Evolutionary conservation across 1,140 invertebrate species (phyloP).

Genomic region (Anagrus nilaparvatae): DNA sequence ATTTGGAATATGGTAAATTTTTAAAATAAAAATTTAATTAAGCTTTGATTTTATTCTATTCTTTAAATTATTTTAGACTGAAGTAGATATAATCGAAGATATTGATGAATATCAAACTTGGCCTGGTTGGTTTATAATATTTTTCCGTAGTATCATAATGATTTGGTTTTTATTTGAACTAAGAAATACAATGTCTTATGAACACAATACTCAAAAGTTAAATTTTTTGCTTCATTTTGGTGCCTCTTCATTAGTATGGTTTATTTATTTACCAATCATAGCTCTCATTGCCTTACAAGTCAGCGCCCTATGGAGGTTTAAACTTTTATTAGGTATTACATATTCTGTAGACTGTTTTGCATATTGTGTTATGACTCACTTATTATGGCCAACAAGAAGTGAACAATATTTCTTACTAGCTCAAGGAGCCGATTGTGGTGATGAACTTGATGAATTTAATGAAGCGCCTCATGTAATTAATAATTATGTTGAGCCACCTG

Average conservation of each 20-base stretch:
- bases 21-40: conserved; percentile 1
- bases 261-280: conserved; percentile 91
- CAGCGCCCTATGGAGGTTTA: conserved; percentile 89
- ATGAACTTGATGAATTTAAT: conserved; percentile 85
- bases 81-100: conserved; percentile 91
- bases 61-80: conserved; percentile 60
- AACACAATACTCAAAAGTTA: conserved; percentile 81
- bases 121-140: conserved; percentile 88
- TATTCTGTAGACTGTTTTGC: conserved; percentile 90
- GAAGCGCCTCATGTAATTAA: conserved; percentile 82
- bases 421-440: conserved; percentile 56
- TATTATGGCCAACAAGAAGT: conserved; percentile 84
- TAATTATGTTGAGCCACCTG: conserved; percentile 44
- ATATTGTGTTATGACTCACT: conserved; percentile 86
- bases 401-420: conserved; percentile 82
- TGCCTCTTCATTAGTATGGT: conserved; percentile 95
- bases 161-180: conserved; percentile 90
- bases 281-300: conserved; percentile 88
- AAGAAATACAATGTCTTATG: conserved; percentile 83
- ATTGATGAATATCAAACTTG: conserved; percentile 95
- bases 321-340: conserved; percentile 85
- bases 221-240: conserved; percentile 94
- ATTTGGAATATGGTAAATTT: conserved; percentile 87
- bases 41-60: too few relatives aligned
- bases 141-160: conserved; percentile 82